Base-by-base conservation (phyloP, 2,888 invertebrate genomes). In the Morpho helenor region DNA sequence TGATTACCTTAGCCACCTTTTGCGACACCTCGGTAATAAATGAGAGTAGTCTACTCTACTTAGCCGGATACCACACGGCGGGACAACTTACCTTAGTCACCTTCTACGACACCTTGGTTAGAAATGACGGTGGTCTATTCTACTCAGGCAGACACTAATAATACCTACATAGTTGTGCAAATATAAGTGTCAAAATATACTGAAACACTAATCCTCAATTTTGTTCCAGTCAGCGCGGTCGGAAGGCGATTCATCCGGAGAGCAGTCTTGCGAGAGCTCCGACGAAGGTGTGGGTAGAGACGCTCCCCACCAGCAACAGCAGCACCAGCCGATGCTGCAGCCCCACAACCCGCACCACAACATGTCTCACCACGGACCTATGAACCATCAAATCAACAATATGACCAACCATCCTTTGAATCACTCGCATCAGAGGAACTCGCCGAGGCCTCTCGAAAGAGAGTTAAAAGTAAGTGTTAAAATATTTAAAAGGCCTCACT, bases 221-320 rank as follows among this genome's bases (percentile, higher is more conserved):
- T 16, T 16, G 16, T 16, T 16, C 1, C 79, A 90, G 89, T 88
- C 90, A 59, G 86, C 86, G 58, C 82, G 88, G 61, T 89, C 87
- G 41, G 89, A 89, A 76, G 89, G 86, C 58, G 89, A 88, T 62
- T 85, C 89, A 31, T 88, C 89, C 8, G 89, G 85, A 7, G 89
- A 90, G 57, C 89, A 90, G 65, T 89, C 89, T 7, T 87, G 88
- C 67, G 89, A 89, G 71, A 87, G 88, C 61, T 89, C 90, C 0
- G 91, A 91, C 74, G 90, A 90, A 66, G 89, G 91, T 0, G 87
- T 89, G 9, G 87, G 87, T 10, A 79, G 88, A n/a, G 86, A 85
- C 68, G 85, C 78, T 8, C 82, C 87, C 0, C 80, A 71, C 3
- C 75, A 49, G 74, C 77, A 59, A 73, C 75, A 62, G 69, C 67